Evolutionary conservation across 2,888 invertebrate genomes (phyloP).

Genomic region (Rugalucina vietnamica): DNA sequence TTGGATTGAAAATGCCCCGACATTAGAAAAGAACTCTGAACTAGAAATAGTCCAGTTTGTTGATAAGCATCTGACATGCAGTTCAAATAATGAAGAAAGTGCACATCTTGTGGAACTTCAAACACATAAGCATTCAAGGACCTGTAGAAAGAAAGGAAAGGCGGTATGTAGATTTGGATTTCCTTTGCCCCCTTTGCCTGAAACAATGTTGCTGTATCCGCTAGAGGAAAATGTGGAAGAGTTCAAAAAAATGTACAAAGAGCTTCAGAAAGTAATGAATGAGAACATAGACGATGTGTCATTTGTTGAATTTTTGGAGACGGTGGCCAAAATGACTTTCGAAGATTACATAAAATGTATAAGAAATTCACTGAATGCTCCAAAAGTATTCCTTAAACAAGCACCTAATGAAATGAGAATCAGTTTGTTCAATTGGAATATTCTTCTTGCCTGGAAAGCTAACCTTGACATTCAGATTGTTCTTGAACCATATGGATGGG

Average conservation of each 20-base stretch:
- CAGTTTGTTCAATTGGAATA: constrained; percentile 42
- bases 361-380: constrained; percentile 25
- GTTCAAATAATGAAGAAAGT: neutral
- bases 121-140: constrained; percentile 26
- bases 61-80: neutral
- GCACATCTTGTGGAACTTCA: neutral
- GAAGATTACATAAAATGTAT: constrained; percentile 43
- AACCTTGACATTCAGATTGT: constrained; percentile 58
- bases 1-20: too few species aligned
- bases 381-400: constrained; percentile 57
- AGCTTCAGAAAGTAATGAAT: constrained; percentile 11
- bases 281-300: constrained; percentile 24
- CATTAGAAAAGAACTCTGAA: too few species aligned
- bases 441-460: constrained; percentile 49
- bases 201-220: constrained; percentile 48
- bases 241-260: constrained; percentile 6
- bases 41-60: too few species aligned
- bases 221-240: constrained; percentile 26
- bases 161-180: constrained; percentile 31
- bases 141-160: constrained; percentile 19
- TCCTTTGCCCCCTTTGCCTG: constrained; percentile 42
- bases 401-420: constrained; percentile 39
- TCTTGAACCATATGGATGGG: constrained; percentile 51
- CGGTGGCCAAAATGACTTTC: constrained; percentile 21
- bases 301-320: constrained; percentile 31